Base-by-base conservation (phyloP, 2,888 invertebrate species). In the Lysandra coridon region DNA sequence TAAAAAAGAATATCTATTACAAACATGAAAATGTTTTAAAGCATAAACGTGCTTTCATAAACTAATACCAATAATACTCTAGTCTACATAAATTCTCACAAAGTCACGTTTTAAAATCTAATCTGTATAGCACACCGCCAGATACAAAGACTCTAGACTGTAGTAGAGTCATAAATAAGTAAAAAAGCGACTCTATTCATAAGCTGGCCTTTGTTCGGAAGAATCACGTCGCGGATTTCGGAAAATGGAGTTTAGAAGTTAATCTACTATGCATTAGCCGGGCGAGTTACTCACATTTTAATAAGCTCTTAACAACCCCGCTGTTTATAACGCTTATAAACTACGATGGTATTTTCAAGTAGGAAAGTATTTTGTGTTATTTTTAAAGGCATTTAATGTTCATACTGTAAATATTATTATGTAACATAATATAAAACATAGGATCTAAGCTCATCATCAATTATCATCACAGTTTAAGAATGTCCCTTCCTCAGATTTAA, bases 161-260 rank as follows among this genome's bases (percentile, higher is more conserved):
- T 62, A 60, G 30, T 64, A 49, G 49, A 49, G 49, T 49, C 64
- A 88, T 86, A 87, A 85, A 87, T 88, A 89, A 88, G 89, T 87
- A 88, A 89, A 88, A 87, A 85, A 75, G 82, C 83, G 49, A 23
- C 53, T n/a, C 75, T 23, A 30, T 75, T 74, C 49, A 74, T 49
- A 44, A 82, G 82, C 82, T 82, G 83, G 85, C 84, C 85, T 87
- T 86, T 87, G 86, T 86, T 49, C 82, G 82, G 30, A 64, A 12
- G 30, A 30, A 30, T 30, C 30, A 4, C 64, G 75, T 64, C 64
- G 64, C 64, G 53, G 74, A 23, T 75, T 75, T 75, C 30, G 75
- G 75, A 75, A n/a, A 74, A 44, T 53, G 49, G 23, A 75, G 49
- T 75, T 75, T 75, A 49, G 30, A 75, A 75, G 49, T 75, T 75